These are phyloP conservation scores for Steinernema carpocapsae DNA, from an alignment of 2,888 invertebrate species.

Conservation along the genomic window DNA sequence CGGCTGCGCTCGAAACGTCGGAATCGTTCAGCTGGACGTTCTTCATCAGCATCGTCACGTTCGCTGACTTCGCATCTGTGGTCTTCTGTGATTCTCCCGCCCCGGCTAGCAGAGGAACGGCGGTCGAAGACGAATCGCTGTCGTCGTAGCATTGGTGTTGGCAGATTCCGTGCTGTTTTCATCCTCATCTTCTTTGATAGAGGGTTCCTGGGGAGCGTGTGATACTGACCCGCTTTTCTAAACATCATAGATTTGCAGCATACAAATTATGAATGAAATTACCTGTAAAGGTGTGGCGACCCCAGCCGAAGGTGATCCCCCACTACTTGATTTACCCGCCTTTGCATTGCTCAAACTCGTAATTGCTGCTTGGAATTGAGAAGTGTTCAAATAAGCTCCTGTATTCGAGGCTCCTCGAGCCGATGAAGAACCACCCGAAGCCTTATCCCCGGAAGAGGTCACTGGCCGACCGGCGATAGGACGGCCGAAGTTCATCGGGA, in stretches of 20 bases:
- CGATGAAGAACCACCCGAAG: constrained; percentile 48
- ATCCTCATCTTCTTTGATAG: constrained; percentile 67
- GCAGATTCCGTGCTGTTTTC: constrained; percentile 44
- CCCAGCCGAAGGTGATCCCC: neutral
- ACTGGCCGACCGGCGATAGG: constrained; percentile 23
- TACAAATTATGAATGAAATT: neutral
- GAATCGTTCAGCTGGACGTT: constrained; percentile 28
- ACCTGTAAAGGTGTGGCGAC: constrained; percentile 26
- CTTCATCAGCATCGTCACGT: constrained; percentile 19
- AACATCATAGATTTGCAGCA: constrained; percentile 19
- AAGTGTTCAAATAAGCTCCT: constrained; percentile 10
- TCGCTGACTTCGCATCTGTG: neutral
- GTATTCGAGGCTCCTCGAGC: constrained; percentile 40
- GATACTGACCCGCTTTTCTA: constrained; percentile 63
- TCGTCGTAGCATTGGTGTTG: constrained; percentile 19
- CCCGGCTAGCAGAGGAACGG: neutral
- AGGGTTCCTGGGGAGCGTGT: constrained; percentile 67
- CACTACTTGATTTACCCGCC: constrained; percentile 31
- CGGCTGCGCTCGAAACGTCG: constrained; percentile 35
- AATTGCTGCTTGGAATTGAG: constrained; percentile 33
- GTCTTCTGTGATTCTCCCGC: constrained; percentile 10
- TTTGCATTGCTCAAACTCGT: constrained; percentile 34
- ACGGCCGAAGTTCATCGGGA: constrained; percentile 35
- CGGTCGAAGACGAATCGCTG: constrained; percentile 23
- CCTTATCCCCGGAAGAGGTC: neutral